Percentiles rank a stretch among this genome's conserved stretches.
Evolutionary conservation across 2,888 invertebrate species (phyloP).

Genomic region (Hipparchia sbordonii): DNA sequence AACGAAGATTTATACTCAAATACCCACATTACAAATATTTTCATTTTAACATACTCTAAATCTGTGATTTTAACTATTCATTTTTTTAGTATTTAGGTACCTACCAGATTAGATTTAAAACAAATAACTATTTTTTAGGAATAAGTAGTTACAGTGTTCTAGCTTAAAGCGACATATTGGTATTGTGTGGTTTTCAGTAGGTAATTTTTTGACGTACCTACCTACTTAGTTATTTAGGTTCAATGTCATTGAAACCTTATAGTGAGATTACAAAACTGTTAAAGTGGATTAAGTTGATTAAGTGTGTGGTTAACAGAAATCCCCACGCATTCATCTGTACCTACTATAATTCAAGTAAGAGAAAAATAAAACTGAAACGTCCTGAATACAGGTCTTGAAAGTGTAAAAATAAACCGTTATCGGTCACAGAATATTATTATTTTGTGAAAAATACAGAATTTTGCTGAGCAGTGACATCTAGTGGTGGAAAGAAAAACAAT

Average conservation of each 20-base stretch:
- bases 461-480: conserved; percentile 8
- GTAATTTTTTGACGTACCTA: not conserved
- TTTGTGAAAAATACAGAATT: not conserved
- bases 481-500: not conserved
- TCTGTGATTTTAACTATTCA: too few relatives aligned
- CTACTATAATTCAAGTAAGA: too few relatives aligned
- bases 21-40: conserved; percentile 16
- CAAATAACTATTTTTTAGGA: too few relatives aligned
- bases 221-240: not conserved
- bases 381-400: too few relatives aligned
- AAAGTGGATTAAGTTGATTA: conserved; percentile 21
- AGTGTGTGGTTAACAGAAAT: not conserved
- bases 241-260: conserved; percentile 33
- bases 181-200: not conserved
- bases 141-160: too few relatives aligned
- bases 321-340: not conserved
- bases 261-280: conserved; percentile 6
- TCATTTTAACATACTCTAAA: too few relatives aligned
- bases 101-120: too few relatives aligned
- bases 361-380: too few relatives aligned
- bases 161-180: not conserved
- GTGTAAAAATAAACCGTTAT: too few relatives aligned
- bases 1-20: not conserved
- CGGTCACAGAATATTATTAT: too few relatives aligned
- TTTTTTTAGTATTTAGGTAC: too few relatives aligned